Conservation (phyloP, 1,140 invertebrate species). For the Heliothis virescens region DNA sequence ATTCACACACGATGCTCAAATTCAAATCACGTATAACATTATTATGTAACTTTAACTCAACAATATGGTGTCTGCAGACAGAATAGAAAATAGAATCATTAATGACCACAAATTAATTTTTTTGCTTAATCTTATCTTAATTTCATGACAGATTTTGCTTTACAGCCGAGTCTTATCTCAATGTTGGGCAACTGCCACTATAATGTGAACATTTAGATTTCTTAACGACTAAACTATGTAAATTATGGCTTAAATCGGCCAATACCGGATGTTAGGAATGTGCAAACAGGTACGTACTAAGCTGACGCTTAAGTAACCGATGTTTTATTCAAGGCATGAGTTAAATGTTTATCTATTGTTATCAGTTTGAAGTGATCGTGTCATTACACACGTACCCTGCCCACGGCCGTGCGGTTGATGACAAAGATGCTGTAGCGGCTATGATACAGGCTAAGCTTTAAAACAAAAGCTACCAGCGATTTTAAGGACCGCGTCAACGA, state of each 20-base stretch:
- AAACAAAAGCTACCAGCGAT: constrained; percentile 39
- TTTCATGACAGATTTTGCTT: constrained; percentile 37
- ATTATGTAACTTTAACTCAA: constrained; percentile 28
- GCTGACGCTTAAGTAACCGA: constrained; percentile 28
- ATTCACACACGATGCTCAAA: constrained; percentile 25
- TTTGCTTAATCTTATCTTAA: constrained; percentile 18
- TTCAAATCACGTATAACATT: constrained; percentile 40
- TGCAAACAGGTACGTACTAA: constrained; percentile 26
- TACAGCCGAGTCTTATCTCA: constrained; percentile 26
- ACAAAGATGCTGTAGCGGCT: constrained; percentile 64
- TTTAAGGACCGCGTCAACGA: not conserved
- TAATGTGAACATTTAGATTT: constrained; percentile 28
- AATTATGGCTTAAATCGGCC: constrained; percentile 17
- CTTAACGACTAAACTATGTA: constrained; percentile 35
- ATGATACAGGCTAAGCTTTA: constrained; percentile 43
- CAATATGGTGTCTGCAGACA: constrained; percentile 8
- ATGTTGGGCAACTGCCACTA: constrained; percentile 26
- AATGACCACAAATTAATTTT: constrained; percentile 8
- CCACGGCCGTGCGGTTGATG: constrained; percentile 69
- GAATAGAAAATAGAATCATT: constrained; percentile 18
- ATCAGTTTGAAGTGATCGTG: constrained; percentile 70
- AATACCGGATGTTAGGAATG: constrained; percentile 41
- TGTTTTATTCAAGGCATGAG: constrained; percentile 65
- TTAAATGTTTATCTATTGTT: constrained; percentile 75
- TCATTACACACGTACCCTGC: constrained; percentile 74